Evolutionary conservation across 2,113 vertebrate genomes (phyloP).

Genomic region (Okapia johnstoni): DNA sequence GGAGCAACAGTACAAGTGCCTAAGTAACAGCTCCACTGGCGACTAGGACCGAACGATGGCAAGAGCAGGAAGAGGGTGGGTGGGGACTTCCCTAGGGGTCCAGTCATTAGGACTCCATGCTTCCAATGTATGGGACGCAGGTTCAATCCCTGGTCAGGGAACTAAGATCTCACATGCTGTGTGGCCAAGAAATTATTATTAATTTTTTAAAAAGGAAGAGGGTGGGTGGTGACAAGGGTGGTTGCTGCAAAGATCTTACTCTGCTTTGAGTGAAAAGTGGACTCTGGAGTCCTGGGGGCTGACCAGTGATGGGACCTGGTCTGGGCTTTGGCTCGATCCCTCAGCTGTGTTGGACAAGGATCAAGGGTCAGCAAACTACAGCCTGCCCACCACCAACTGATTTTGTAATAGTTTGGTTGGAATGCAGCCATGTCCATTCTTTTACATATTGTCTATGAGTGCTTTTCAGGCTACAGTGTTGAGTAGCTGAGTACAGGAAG

Average conservation of each 20-base stretch:
- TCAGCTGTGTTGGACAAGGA: not conserved
- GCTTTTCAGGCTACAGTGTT: too few relatives aligned
- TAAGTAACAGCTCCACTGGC: not conserved
- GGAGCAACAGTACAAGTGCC: not conserved
- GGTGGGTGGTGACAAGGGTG: not conserved
- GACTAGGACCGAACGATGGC: not conserved
- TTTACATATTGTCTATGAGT: not conserved
- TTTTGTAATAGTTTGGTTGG: not conserved
- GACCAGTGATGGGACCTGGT: too few relatives aligned
- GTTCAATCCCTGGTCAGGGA: not conserved
- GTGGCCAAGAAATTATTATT: not conserved
- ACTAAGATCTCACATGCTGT: not conserved
- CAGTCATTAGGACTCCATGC: not conserved
- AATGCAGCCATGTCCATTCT: rapidly evolving
- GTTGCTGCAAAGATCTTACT: not conserved
- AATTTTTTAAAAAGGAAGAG: not conserved
- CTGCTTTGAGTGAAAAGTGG: not conserved
- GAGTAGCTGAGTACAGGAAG: not conserved
- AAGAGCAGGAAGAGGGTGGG: not conserved
- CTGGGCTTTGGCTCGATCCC: not conserved
- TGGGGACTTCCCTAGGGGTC: not conserved
- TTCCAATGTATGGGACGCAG: rapidly evolving
- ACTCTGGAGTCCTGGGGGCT: not conserved
- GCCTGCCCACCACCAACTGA: not conserved
- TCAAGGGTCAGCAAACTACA: not conserved